phyloP scores from a whole-genome alignment of 35 echinoderm and acorn worm genomes.

The Apostichopus californicus region DNA sequence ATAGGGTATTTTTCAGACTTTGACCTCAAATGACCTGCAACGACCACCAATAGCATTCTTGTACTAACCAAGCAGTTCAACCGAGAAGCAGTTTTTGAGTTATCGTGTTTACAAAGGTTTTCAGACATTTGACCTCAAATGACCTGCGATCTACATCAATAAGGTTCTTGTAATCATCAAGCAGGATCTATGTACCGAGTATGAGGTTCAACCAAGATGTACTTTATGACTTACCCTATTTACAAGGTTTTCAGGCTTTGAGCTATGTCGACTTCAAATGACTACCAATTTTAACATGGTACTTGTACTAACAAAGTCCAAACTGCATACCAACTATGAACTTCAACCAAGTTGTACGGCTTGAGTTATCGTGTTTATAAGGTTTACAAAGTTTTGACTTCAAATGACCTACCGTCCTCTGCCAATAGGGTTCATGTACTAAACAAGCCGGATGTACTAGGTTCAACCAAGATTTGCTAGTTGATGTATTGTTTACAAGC shows the following conservation, averaged over 20 bases:
- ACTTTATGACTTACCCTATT: background rate
- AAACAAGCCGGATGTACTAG: background rate
- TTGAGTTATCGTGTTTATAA: too few relatives aligned
- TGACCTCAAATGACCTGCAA: background rate
- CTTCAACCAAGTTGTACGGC: background rate
- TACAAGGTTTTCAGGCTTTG: background rate
- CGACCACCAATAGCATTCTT: background rate
- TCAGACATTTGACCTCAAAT: too few relatives aligned
- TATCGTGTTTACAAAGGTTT: too few relatives aligned
- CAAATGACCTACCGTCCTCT: background rate
- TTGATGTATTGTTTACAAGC: background rate
- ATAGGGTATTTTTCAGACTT: background rate
- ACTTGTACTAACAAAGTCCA: background rate
- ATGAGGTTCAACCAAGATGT: background rate
- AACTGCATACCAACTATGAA: background rate
- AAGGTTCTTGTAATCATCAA: background rate
- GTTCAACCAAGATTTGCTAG: too few relatives aligned
- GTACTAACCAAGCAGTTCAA: too few relatives aligned
- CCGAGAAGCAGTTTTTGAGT: too few relatives aligned
- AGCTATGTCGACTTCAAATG: background rate
- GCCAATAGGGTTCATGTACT: background rate
- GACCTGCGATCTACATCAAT: too few relatives aligned
- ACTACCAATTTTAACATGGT: background rate
- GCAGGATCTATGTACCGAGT: background rate
- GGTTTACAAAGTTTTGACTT: background rate